A percentile compares a stretch with the other conserved stretches of the same genome.
These are phyloP conservation scores for Cyprinodon variegatus DNA, from an alignment of 2,113 vertebrate genomes.

Conservation along the genomic window DNA sequence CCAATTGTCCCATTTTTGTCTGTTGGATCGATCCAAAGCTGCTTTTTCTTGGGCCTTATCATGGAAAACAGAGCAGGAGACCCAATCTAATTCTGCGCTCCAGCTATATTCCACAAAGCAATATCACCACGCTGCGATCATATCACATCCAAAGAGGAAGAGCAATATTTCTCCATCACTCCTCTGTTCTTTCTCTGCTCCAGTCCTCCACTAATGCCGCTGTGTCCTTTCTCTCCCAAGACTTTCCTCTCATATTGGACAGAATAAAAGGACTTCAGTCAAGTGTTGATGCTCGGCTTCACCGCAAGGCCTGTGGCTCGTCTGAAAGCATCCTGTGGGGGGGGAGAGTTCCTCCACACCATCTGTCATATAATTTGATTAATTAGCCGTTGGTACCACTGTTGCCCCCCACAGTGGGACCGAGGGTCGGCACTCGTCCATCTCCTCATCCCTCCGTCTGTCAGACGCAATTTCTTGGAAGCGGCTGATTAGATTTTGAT, in stretches of 20 bases:
- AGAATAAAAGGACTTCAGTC: constrained; percentile 54
- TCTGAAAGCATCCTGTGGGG: constrained; percentile 60
- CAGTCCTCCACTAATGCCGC: constrained; percentile 47
- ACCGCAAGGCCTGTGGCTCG: constrained; percentile 44
- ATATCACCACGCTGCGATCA: constrained; percentile 69
- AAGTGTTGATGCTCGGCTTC: constrained; percentile 57
- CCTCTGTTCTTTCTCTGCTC: constrained; percentile 54
- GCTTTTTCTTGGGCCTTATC: constrained; percentile 69
- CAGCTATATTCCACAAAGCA: constrained; percentile 78
- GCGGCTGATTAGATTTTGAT: constrained; percentile 65
- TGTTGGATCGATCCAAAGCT: constrained; percentile 73
- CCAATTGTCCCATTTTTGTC: constrained; percentile 57
- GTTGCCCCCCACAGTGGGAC: constrained; percentile 64
- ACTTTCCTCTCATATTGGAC: constrained; percentile 59
- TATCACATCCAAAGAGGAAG: constrained; percentile 72
- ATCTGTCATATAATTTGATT: constrained; percentile 74
- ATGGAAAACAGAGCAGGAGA: constrained; percentile 54
- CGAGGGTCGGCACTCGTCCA: constrained; percentile 67
- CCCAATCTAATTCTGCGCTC: constrained; percentile 74
- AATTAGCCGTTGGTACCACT: constrained; percentile 67
- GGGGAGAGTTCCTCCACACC: constrained; percentile 62
- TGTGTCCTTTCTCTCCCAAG: constrained; percentile 29
- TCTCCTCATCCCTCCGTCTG: constrained; percentile 68
- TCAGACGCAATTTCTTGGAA: constrained; percentile 52
- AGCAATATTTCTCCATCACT: constrained; percentile 75